Base-by-base conservation (phyloP, 2,888 invertebrate genomes). In the Polydrusus cervinus region DNA sequence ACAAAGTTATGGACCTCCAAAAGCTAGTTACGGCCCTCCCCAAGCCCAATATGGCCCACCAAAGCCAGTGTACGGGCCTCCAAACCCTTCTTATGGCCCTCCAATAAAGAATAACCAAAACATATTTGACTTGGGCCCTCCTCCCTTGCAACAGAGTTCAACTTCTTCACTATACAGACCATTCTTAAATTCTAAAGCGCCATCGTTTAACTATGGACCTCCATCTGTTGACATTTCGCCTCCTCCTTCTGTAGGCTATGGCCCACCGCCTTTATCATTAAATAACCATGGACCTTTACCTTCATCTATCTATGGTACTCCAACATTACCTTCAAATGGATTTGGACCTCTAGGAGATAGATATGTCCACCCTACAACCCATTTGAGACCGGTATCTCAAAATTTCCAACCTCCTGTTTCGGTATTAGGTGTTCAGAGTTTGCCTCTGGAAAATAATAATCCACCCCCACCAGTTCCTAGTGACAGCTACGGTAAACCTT, bases 11-110 rank as follows among this genome's bases (percentile, higher is more conserved):
- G 78, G 78, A 62, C 76, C 76, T 68, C 81, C 81, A 13, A 78
- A 67, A 57, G 62, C 70, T 10, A 75, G 74, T 25, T 84, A 85
- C 76, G 83, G 81, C 13, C 82, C 80, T 16, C 83, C 83, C 20
- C 78, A 79, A 70, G 77, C 78, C 20, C 75, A 77, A 51, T 83
- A 34, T 34, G 34, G 34, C 34, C 34, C 34, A 10, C 34, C 34
- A 10, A 34, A 10, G 34, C 34, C 34, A 7, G 34, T 34, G 82
- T 83, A 79, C 65, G 80, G 80, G 8, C 83, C 80, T 13, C 82
- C 82, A 14, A 78, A 77, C 62, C 13, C 81, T 81, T 61, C 81
- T 79, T 43, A 57, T 79, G 72, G 38, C 16, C 34, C 57, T 1
- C 57, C 57, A 65, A 80, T 78, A 66, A 80, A 79, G 7, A n/a